Conservation (phyloP, 2,888 invertebrate species). For the Caenorhabditis sp. region DNA sequence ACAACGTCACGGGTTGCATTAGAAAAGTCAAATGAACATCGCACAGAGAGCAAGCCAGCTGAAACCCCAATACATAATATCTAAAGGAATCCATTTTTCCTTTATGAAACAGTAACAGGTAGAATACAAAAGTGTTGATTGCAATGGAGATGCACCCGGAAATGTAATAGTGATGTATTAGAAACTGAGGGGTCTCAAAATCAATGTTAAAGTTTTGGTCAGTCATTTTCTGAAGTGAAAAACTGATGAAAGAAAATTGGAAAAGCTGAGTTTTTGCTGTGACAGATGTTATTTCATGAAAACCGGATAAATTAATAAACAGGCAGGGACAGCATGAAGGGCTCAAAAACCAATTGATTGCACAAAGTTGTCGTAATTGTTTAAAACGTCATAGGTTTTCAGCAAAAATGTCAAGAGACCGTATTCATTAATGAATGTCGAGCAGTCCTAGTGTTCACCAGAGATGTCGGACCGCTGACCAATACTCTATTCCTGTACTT, state of each 20-base stretch:
- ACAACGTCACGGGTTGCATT: conserved; percentile 43
- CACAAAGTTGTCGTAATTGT: no score
- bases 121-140: conserved; percentile 4
- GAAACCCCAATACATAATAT: not conserved
- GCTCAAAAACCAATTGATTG: not conserved
- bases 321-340: not conserved
- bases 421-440: not conserved
- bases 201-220: not conserved
- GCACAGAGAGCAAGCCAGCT: conserved; percentile 13
- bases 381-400: no score
- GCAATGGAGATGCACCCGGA: not conserved
- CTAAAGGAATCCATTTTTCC: not conserved
- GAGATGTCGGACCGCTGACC: not conserved
- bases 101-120: conserved; percentile 2
- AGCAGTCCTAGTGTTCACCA: not conserved
- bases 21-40: conserved; percentile 36
- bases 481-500: not conserved
- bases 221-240: not conserved
- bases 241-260: no score
- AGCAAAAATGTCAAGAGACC: not conserved
- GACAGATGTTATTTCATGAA: conserved; percentile 2
- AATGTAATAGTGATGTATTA: conserved; percentile 1
- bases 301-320: not conserved
- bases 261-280: not conserved
- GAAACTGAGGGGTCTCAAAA: not conserved